A percentile compares a stretch with the other conserved stretches of the same genome.
These are phyloP conservation scores for Anolis sagrei DNA, from an alignment of 2,113 vertebrate genomes.

Conservation along the genomic window DNA sequence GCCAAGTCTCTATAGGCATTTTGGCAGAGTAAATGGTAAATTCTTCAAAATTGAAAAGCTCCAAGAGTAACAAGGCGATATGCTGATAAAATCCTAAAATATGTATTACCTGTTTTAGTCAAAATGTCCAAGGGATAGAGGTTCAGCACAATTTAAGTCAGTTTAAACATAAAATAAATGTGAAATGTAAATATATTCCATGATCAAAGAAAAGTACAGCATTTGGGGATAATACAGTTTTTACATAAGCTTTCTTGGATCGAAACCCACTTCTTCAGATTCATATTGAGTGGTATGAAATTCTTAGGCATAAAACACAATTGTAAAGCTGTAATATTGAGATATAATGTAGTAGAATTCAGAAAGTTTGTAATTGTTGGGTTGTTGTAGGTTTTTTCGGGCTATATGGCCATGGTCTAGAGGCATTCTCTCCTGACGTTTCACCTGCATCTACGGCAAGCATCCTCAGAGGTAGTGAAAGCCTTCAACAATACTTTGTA, in stretches of 20 bases:
- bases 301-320: too few species aligned
- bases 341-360: too few species aligned
- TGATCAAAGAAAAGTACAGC: constrained; percentile 43
- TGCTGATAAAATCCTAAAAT: constrained; percentile 39
- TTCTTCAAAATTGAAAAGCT: constrained; percentile 49
- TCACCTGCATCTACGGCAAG: too few species aligned
- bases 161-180: background rate
- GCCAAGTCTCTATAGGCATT: constrained; percentile 52
- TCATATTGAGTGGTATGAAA: too few species aligned
- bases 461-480: too few species aligned
- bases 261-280: too few species aligned
- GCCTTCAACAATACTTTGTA: too few species aligned
- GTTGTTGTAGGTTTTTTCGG: too few species aligned
- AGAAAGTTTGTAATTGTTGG: too few species aligned
- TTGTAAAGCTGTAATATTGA: too few species aligned
- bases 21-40: constrained; percentile 57
- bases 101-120: constrained; percentile 18
- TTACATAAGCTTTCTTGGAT: background rate
- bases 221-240: background rate
- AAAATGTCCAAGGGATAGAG: constrained; percentile 44
- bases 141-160: constrained; percentile 30
- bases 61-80: background rate
- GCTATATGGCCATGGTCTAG: too few species aligned
- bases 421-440: too few species aligned
- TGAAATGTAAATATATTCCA: constrained; percentile 21